phyloP scores from a whole-genome alignment of 2,888 invertebrate genomes.

The Magallana nippona region DNA sequence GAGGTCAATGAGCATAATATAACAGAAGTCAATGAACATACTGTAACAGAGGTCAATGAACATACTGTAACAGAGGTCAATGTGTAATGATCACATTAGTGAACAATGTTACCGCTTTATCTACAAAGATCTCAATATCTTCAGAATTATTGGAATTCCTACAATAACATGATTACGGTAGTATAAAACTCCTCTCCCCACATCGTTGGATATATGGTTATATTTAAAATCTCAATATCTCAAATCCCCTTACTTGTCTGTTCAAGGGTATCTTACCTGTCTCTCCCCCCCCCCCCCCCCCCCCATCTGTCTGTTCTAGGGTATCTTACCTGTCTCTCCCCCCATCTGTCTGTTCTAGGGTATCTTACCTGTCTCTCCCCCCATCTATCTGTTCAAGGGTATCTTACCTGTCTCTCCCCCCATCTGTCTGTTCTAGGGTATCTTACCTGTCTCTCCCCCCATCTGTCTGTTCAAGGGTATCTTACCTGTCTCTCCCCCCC shows the following conservation, averaged over 20 bases:
- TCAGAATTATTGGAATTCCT: too few relatives aligned
- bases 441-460: conserved; percentile 90
- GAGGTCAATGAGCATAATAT: not conserved
- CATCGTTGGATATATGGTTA: too few relatives aligned
- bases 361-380: conserved; percentile 86
- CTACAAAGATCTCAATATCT: too few relatives aligned
- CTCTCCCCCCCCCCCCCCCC: too few relatives aligned
- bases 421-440: conserved; percentile 78
- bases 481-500: conserved; percentile 90
- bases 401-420: conserved; percentile 88
- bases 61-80: not conserved
- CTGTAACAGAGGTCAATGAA: not conserved
- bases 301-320: not conserved
- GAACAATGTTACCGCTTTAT: too few relatives aligned
- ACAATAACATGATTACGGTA: too few relatives aligned
- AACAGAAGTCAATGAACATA: not conserved
- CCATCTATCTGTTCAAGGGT: conserved; percentile 82
- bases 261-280: too few relatives aligned
- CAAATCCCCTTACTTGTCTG: too few relatives aligned
- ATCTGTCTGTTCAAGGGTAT: not conserved
- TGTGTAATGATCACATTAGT: not conserved
- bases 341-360: conserved; percentile 82
- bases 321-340: conserved; percentile 86
- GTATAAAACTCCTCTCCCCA: too few relatives aligned
- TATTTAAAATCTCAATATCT: too few relatives aligned